Evolutionary conservation across 2,797 vertebrate genomes (phyloP).

Genomic region (Enteromius anoplus): DNA sequence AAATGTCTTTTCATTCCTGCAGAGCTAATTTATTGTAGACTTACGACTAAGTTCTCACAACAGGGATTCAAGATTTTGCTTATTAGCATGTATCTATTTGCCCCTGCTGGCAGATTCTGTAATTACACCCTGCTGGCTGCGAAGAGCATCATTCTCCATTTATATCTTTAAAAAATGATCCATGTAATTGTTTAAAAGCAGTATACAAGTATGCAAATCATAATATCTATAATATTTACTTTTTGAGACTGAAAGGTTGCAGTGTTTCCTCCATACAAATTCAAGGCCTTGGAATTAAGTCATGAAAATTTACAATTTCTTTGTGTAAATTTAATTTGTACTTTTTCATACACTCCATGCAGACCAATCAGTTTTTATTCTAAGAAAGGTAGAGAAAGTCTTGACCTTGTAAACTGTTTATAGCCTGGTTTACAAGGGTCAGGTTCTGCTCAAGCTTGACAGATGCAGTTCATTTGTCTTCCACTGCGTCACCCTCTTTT

Average conservation of each 20-base stretch:
- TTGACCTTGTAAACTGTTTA: background rate
- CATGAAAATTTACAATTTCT: background rate
- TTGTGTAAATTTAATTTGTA: background rate
- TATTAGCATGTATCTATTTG: background rate
- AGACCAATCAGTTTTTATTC: background rate
- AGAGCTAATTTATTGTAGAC: background rate
- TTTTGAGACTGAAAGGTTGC: too few species aligned
- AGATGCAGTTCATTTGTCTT: conserved; percentile 46
- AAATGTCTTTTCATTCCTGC: background rate
- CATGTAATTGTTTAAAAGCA: background rate
- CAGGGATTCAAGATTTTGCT: background rate
- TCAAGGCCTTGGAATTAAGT: background rate
- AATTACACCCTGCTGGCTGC: background rate
- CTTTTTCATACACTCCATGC: background rate
- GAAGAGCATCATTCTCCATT: background rate
- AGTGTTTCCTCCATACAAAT: background rate
- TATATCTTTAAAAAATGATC: background rate
- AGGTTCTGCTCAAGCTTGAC: background rate
- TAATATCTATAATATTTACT: background rate
- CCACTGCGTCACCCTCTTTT: conserved; percentile 39
- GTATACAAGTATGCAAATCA: background rate
- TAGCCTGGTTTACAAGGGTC: background rate
- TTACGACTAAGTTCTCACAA: background rate
- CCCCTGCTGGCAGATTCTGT: background rate
- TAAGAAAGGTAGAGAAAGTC: background rate